These are phyloP conservation scores for Prochilodus magdalenae DNA, from an alignment of 2,113 vertebrate species.

Conservation along the genomic window DNA sequence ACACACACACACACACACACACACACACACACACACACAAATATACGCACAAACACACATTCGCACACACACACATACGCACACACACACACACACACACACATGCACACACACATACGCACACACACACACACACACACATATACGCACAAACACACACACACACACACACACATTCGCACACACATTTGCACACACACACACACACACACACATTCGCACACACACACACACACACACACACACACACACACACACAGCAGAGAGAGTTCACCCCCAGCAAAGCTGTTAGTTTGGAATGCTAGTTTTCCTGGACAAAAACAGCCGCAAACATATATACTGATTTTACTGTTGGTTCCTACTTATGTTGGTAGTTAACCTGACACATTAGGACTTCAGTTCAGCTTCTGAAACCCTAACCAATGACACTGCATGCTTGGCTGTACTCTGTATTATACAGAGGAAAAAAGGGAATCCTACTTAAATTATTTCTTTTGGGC, in stretches of 20 bases:
- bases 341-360: no score
- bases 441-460: no score
- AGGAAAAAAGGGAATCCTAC: no score
- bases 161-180: not conserved
- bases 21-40: constrained; percentile 1
- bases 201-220: not conserved
- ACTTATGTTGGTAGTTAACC: no score
- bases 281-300: no score
- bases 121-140: not conserved
- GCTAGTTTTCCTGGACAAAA: no score
- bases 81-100: not conserved
- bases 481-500: no score
- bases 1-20: not conserved
- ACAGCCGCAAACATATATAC: no score
- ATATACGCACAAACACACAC: not conserved
- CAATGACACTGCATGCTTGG: no score
- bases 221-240: not conserved
- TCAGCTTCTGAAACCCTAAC: no score
- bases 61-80: not conserved
- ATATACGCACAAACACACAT: no score
- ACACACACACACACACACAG: not conserved
- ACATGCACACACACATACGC: not conserved
- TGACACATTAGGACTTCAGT: no score
- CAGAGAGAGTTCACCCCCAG: not conserved
- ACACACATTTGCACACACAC: not conserved